Percentiles rank a stretch among this genome's conserved stretches.
These are phyloP conservation scores for Laspeyria flexula DNA, from an alignment of 2,888 invertebrate genomes.

Conservation along the genomic window DNA sequence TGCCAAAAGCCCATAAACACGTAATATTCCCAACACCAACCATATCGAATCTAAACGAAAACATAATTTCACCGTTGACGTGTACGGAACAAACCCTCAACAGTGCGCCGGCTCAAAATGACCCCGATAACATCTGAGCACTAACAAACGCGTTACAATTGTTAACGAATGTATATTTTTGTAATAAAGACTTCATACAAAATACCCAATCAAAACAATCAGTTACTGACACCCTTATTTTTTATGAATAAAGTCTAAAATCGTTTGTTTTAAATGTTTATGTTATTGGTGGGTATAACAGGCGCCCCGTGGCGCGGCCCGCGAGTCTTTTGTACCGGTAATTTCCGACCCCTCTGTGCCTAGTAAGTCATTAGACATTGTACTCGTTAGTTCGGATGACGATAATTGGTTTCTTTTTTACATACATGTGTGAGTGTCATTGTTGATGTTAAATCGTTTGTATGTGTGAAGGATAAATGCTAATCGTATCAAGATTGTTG, in stretches of 20 bases:
- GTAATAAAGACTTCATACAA: constrained; percentile 45
- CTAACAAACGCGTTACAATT: constrained; percentile 49
- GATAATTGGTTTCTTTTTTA: constrained; percentile 50
- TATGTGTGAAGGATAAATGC: constrained; percentile 3
- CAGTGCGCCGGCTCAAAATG: constrained; percentile 35
- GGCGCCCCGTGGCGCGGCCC: constrained; percentile 65
- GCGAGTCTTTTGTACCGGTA: constrained; percentile 67
- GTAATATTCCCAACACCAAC: constrained; percentile 9
- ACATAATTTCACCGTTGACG: constrained; percentile 28
- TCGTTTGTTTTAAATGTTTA: constrained; percentile 4
- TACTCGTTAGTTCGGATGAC: constrained; percentile 49
- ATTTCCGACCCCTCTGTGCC: constrained; percentile 59
- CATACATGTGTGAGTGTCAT: constrained; percentile 17
- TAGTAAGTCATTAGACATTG: constrained; percentile 64
- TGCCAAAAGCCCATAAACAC: constrained; percentile 3
- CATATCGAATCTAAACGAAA: constrained; percentile 14
- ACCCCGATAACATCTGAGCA: constrained; percentile 64
- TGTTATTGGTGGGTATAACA: constrained; percentile 46
- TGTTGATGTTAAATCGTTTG: constrained; percentile 21
- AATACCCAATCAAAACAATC: constrained; percentile 16
- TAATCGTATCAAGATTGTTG: constrained; percentile 5
- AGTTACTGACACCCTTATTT: constrained; percentile 3
- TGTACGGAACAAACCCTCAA: constrained; percentile 23
- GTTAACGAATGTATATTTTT: constrained; percentile 53
- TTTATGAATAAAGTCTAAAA: constrained; percentile 9